Evolutionary conservation across 2,888 invertebrate genomes (phyloP).

Genomic region (Seladonia tumulorum): DNA sequence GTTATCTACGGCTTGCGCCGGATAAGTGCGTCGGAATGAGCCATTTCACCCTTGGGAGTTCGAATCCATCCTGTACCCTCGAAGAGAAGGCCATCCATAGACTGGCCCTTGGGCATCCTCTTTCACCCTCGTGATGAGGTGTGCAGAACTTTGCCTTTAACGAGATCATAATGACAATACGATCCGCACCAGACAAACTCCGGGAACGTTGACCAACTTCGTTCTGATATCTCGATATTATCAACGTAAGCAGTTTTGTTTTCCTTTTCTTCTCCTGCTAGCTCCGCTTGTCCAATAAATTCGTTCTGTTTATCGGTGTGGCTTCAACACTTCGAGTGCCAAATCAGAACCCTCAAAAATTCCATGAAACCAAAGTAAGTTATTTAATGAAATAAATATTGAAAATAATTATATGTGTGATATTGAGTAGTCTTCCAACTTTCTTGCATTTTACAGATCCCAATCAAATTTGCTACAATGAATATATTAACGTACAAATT

Average conservation of each 20-base stretch:
- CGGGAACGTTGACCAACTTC: not conserved
- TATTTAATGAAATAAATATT: too few species aligned
- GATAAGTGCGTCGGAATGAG: constrained; percentile 84
- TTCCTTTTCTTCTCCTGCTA: not conserved
- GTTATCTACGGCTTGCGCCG: constrained; percentile 83
- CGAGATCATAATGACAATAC: constrained; percentile 73
- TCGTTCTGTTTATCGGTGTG: too few species aligned
- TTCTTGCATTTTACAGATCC: too few species aligned
- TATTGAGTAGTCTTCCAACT: too few species aligned
- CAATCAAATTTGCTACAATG: too few species aligned
- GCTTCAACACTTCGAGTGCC: too few species aligned
- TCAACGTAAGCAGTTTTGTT: not conserved
- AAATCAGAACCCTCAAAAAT: too few species aligned
- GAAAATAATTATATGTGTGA: too few species aligned
- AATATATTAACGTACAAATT: too few species aligned
- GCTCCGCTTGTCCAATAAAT: not conserved
- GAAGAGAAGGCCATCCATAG: constrained; percentile 70
- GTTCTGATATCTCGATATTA: not conserved
- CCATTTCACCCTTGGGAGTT: constrained; percentile 84
- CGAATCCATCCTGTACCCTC: constrained; percentile 75
- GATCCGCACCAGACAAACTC: constrained; percentile 18
- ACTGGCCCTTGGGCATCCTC: constrained; percentile 80
- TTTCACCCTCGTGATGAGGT: constrained; percentile 76
- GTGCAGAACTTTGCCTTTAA: constrained; percentile 77
- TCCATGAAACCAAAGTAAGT: too few species aligned